Conservation (phyloP, 2,113 vertebrate species). For the Anthoscopus minutus region DNA sequence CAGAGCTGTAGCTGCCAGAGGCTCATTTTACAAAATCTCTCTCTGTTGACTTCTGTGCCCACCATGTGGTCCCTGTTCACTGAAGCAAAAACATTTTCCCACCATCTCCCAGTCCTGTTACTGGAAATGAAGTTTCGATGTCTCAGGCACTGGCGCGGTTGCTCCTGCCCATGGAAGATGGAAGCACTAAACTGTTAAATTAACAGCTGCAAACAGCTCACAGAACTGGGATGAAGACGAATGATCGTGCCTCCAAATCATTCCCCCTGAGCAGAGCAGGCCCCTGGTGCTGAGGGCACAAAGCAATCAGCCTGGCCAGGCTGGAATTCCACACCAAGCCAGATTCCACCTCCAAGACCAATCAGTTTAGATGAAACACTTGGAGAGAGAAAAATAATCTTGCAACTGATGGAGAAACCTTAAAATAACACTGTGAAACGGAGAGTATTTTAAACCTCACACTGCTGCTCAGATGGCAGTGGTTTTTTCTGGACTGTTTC, state of each 20-base stretch:
- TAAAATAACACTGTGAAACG: neutral
- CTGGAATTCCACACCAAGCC: neutral
- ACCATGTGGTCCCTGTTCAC: neutral
- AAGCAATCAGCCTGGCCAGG: neutral
- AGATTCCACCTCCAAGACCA: neutral
- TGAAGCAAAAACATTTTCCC: neutral
- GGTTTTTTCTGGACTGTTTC: constrained; percentile 65
- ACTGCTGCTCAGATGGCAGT: neutral
- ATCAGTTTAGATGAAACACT: neutral
- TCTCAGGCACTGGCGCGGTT: neutral
- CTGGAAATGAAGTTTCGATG: constrained; percentile 12
- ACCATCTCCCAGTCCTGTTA: neutral
- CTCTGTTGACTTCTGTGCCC: neutral
- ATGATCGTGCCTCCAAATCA: neutral
- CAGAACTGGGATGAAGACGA: constrained; percentile 2
- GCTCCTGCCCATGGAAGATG: constrained; percentile 19
- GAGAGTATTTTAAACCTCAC: neutral
- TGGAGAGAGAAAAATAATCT: neutral
- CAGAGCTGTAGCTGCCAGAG: neutral
- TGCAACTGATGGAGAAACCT: constrained; percentile 33
- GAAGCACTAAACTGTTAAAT: constrained; percentile 57
- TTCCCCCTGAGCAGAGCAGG: neutral
- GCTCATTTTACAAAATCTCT: neutral
- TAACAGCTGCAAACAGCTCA: constrained; percentile 39
- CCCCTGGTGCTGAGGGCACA: neutral